Conservation (phyloP, 2,797 vertebrate species). For the Acestrorhynchus altus region DNA sequence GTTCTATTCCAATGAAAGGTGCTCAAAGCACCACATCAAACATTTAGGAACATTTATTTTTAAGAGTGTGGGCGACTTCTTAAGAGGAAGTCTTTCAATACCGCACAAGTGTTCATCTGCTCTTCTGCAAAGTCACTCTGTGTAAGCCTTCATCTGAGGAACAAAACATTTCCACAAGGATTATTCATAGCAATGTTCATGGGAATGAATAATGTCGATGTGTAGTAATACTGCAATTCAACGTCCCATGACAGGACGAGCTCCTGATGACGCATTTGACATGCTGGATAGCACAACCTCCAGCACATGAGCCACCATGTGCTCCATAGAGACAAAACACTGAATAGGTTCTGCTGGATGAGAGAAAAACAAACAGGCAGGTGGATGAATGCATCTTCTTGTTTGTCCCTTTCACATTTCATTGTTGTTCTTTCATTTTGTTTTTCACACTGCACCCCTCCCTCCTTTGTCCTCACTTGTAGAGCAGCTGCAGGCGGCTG, state of each 20-base stretch:
- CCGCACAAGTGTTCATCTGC: not conserved
- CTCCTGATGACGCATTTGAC: constrained; percentile 14
- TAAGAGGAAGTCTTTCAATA: not conserved
- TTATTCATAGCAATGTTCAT: constrained; percentile 17
- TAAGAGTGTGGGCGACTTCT: not conserved
- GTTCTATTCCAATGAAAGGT: not conserved
- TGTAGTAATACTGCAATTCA: constrained; percentile 10
- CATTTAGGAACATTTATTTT: not conserved
- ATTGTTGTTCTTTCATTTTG: not conserved
- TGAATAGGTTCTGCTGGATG: not conserved
- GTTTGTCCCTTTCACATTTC: not conserved
- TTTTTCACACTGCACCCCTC: not conserved
- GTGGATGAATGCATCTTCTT: constrained; percentile 8
- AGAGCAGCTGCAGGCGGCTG: constrained; percentile 91
- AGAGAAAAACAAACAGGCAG: constrained; percentile 17
- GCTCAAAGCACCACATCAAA: not conserved
- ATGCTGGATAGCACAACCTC: no score
- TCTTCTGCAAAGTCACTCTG: constrained; percentile 32
- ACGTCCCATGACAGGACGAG: constrained; percentile 26
- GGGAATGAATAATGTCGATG: not conserved
- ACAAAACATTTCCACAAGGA: constrained; percentile 1
- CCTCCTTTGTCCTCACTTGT: constrained; percentile 79
- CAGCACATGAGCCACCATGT: no score
- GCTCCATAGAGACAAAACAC: not conserved
- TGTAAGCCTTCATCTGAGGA: not conserved